phyloP scores from a whole-genome alignment of 1,140 invertebrate species.

The Paralvinella palmiformis region DNA sequence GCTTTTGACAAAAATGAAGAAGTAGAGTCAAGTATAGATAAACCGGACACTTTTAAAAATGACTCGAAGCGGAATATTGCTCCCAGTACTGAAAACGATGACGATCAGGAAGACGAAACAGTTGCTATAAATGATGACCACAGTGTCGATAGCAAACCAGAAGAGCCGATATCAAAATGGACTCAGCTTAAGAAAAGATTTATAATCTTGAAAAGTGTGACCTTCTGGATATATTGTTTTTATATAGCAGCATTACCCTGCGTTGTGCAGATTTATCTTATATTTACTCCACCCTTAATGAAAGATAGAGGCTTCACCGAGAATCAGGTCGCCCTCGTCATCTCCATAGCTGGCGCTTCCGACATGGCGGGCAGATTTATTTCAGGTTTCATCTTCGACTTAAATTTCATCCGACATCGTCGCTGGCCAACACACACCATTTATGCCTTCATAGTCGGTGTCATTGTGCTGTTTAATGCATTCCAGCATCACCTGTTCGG shows the following conservation, averaged over 20 bases:
- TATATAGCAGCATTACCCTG: neutral
- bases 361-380: slow-evolving; percentile 8
- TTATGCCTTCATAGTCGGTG: neutral
- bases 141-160: too few species aligned
- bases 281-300: neutral
- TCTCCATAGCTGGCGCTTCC: neutral
- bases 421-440: neutral
- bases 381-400: slow-evolving; percentile 11
- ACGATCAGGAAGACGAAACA: too few species aligned
- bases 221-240: neutral
- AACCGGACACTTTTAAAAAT: too few species aligned
- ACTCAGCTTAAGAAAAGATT: neutral
- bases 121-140: too few species aligned
- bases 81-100: neutral
- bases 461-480: neutral
- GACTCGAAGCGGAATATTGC: neutral
- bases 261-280: neutral
- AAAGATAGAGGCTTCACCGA: neutral
- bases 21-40: too few species aligned
- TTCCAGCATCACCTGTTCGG: neutral
- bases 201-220: neutral
- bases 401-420: neutral
- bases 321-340: neutral
- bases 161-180: neutral
- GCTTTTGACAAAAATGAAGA: too few species aligned